Conservation (phyloP, 2,888 invertebrate species). For the Plusia festucae region DNA sequence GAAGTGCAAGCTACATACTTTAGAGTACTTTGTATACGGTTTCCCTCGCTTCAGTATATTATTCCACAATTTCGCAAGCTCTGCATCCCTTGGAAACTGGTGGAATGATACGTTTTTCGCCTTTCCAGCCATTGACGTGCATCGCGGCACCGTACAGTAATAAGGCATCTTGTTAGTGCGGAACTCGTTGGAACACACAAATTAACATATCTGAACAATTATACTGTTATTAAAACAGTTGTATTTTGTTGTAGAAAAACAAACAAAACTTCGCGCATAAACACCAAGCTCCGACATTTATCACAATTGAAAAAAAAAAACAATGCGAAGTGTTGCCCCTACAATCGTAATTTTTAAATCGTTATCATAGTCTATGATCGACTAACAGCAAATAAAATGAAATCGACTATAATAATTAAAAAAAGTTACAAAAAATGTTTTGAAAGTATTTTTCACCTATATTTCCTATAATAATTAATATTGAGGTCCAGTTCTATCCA, state of each 20-base stretch:
- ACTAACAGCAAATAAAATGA: conserved; percentile 2
- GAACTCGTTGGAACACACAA: conserved; percentile 59
- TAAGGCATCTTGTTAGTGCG: conserved; percentile 82
- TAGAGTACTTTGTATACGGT: conserved; percentile 87
- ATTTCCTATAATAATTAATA: too few relatives aligned
- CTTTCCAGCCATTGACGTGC: conserved; percentile 87
- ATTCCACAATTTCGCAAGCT: conserved; percentile 84
- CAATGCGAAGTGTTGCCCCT: conserved; percentile 48
- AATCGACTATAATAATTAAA: neutral
- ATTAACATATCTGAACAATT: conserved; percentile 70
- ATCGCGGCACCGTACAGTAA: conserved; percentile 87
- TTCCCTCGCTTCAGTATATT: conserved; percentile 84
- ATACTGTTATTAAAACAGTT: conserved; percentile 52
- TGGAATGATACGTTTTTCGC: conserved; percentile 87
- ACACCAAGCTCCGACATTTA: conserved; percentile 82
- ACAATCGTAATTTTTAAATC: conserved; percentile 7
- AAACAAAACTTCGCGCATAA: conserved; percentile 84
- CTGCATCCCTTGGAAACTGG: conserved; percentile 84
- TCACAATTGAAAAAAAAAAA: conserved; percentile 66
- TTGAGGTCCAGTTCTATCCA: too few relatives aligned
- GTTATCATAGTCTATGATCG: conserved; percentile 54
- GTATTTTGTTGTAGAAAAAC: conserved; percentile 72
- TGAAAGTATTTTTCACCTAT: too few relatives aligned
- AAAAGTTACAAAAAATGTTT: too few relatives aligned
- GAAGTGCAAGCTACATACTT: conserved; percentile 87